Conservation (phyloP, 2,888 invertebrate genomes). For the Schrankia costaestrigalis region DNA sequence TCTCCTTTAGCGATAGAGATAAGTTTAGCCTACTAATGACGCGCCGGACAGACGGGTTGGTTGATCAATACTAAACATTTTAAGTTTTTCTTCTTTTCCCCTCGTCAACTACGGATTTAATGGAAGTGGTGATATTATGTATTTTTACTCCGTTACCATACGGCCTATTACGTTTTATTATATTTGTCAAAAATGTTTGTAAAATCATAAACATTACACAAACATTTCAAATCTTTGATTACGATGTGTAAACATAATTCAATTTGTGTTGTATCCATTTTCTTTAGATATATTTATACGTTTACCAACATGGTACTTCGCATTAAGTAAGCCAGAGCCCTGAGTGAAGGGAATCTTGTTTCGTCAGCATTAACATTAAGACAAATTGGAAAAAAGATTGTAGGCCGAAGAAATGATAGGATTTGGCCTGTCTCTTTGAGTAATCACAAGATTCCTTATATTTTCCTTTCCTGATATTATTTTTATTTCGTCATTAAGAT, state of each 20-base stretch:
- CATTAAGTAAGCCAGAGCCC: conserved; percentile 28
- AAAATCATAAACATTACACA: no score
- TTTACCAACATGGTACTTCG: conserved; percentile 22
- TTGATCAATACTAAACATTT: no score
- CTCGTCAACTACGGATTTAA: background rate
- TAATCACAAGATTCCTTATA: conserved; percentile 55
- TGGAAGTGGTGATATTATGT: background rate
- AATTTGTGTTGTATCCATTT: conserved; percentile 23
- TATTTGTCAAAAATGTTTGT: conserved; percentile 8
- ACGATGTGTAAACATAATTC: conserved; percentile 21
- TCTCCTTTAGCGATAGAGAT: no score
- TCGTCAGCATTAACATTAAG: conserved; percentile 41
- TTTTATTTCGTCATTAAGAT: conserved; percentile 58
- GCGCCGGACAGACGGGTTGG: no score
- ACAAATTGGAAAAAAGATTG: conserved; percentile 60
- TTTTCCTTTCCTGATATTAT: conserved; percentile 44
- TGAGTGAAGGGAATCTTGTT: conserved; percentile 33
- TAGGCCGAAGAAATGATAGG: conserved; percentile 53
- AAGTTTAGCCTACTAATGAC: no score
- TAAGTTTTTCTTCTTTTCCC: no score
- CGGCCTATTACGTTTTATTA: conserved; percentile 4
- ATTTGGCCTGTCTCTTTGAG: conserved; percentile 61
- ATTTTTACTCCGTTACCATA: background rate
- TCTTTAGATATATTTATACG: conserved; percentile 27
- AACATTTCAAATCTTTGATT: conserved; percentile 16